Evolutionary conservation across 2,113 vertebrate species (phyloP).

Genomic region (Tenebrosternarchus preto): DNA sequence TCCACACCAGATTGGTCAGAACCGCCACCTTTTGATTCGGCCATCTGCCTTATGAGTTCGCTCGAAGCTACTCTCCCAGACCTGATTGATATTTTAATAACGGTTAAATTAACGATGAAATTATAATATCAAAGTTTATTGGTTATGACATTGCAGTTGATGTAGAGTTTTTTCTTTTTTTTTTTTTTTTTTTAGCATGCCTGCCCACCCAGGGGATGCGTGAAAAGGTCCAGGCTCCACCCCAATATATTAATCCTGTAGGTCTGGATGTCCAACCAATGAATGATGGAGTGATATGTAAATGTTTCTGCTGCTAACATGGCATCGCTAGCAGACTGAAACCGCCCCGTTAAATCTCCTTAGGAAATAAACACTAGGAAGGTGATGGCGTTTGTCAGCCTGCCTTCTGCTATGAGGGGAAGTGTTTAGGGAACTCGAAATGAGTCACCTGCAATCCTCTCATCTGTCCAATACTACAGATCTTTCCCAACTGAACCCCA

Average conservation of each 20-base stretch:
- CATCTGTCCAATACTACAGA: constrained; percentile 17
- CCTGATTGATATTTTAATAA: constrained; percentile 14
- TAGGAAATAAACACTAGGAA: constrained; percentile 49
- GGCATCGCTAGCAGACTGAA: constrained; percentile 46
- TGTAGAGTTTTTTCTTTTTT: background rate
- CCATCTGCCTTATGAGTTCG: constrained; percentile 29
- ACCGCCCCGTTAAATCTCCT: constrained; percentile 49
- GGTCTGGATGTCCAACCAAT: constrained; percentile 6
- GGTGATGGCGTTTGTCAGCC: constrained; percentile 42
- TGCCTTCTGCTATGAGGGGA: constrained; percentile 36
- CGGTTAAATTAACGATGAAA: constrained; percentile 18
- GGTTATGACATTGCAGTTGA: background rate
- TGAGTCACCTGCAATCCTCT: constrained; percentile 32
- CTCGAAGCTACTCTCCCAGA: background rate
- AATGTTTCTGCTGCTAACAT: constrained; percentile 48
- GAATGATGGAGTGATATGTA: constrained; percentile 48
- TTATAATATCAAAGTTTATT: constrained; percentile 17
- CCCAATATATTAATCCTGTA: constrained; percentile 23
- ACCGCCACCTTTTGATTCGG: constrained; percentile 26
- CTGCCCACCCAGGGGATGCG: background rate
- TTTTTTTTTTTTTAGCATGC: background rate
- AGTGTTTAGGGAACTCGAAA: constrained; percentile 8
- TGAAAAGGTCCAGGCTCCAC: background rate
- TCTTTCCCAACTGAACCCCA: constrained; percentile 2
- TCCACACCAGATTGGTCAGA: background rate